Evolutionary conservation across 2,113 vertebrate genomes (phyloP).

Genomic region (Monopterus albus): DNA sequence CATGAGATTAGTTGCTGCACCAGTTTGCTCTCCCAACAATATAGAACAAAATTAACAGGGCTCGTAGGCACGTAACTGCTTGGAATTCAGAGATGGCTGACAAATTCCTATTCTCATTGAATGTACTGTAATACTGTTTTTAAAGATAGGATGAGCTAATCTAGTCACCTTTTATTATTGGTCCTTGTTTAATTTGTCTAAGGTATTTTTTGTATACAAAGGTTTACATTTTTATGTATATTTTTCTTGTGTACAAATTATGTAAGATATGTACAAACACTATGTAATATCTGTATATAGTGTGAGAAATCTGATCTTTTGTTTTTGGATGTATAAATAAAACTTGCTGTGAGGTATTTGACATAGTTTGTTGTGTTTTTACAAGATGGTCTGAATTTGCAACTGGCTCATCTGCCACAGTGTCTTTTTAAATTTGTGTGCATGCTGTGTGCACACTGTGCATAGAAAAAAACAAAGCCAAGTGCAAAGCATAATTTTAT

Average conservation of each 20-base stretch:
- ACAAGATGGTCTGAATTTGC: too few species aligned
- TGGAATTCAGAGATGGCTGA: slow-evolving; percentile 89
- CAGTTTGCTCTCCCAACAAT: slow-evolving; percentile 62
- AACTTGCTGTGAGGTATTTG: slow-evolving; percentile 98
- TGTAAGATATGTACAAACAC: slow-evolving; percentile 99
- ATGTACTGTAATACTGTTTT: slow-evolving; percentile 99
- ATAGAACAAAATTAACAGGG: slow-evolving; percentile 80
- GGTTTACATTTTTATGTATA: slow-evolving; percentile 99
- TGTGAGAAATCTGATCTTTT: slow-evolving; percentile 97
- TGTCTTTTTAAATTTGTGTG: too few species aligned
- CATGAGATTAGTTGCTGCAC: slow-evolving; percentile 86
- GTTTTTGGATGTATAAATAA: slow-evolving; percentile 99
- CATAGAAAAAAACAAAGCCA: too few species aligned
- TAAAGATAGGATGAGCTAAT: slow-evolving; percentile 94
- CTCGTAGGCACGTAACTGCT: slow-evolving; percentile 85
- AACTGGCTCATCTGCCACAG: too few species aligned
- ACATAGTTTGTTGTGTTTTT: slow-evolving; percentile 22
- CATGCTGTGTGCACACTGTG: too few species aligned
- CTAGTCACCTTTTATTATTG: slow-evolving; percentile 99
- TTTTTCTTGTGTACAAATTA: slow-evolving; percentile 99
- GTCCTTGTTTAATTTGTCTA: slow-evolving; percentile 99
- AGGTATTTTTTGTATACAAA: slow-evolving; percentile 99
- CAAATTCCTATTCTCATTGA: slow-evolving; percentile 95
- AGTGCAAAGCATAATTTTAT: too few species aligned
- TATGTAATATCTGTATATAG: slow-evolving; percentile 99